These are phyloP conservation scores for Notocelia uddmanniana DNA, from an alignment of 2,888 invertebrate genomes.

Conservation along the genomic window DNA sequence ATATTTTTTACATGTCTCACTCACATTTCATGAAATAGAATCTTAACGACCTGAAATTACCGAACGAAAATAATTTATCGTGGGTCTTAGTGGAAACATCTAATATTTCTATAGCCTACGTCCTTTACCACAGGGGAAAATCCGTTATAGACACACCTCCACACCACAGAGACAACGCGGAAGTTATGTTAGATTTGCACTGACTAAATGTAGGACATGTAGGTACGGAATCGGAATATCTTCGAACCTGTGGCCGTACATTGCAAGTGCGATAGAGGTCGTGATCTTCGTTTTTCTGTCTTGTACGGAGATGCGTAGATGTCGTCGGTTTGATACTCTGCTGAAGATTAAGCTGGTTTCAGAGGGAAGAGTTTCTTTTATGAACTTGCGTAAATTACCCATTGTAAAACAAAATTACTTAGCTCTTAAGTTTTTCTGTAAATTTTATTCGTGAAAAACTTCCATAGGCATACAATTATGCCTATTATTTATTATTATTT, in stretches of 20 bases:
- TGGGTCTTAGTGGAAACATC: not conserved
- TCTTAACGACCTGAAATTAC: not conserved
- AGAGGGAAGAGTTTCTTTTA: not conserved
- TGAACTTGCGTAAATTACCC: constrained; percentile 13
- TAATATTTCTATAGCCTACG: not conserved
- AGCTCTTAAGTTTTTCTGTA: constrained; percentile 33
- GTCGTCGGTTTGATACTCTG: not conserved
- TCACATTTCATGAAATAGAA: not conserved
- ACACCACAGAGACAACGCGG: too few relatives aligned
- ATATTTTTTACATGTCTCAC: not conserved
- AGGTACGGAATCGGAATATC: not conserved
- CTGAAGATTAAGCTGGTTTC: not conserved
- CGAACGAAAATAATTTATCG: not conserved
- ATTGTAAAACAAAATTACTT: constrained; percentile 10
- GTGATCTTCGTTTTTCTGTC: not conserved
- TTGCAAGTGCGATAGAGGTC: not conserved
- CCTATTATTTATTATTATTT: too few relatives aligned
- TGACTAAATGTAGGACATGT: too few relatives aligned
- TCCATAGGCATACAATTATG: constrained; percentile 22
- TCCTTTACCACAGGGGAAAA: too few relatives aligned
- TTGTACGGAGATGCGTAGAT: not conserved
- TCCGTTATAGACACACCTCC: too few relatives aligned
- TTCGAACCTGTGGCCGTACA: not conserved
- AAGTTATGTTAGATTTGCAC: too few relatives aligned
- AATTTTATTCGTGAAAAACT: constrained; percentile 36